phyloP scores from a whole-genome alignment of 2,888 invertebrate genomes.

The Drosophila rellima region DNA sequence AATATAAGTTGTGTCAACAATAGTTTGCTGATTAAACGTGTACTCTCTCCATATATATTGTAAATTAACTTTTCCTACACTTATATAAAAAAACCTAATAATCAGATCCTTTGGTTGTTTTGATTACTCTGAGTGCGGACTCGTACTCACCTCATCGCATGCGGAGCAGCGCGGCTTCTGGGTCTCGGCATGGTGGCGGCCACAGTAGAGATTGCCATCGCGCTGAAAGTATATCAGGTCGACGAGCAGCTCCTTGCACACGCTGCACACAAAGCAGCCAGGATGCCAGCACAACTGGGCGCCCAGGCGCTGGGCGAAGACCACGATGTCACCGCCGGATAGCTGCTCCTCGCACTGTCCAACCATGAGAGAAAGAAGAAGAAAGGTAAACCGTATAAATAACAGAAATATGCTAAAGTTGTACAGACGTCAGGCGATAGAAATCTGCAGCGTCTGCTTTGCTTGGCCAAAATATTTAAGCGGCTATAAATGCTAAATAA shows the following conservation, averaged over 20 bases:
- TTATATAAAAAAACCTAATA: no score
- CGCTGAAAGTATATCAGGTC: slow-evolving; percentile 99
- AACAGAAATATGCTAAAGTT: slow-evolving; percentile 73
- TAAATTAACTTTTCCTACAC: no score
- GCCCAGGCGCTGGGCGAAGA: slow-evolving; percentile 94
- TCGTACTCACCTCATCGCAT: slow-evolving; percentile 95
- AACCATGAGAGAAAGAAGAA: slow-evolving; percentile 2
- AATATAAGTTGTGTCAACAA: no score
- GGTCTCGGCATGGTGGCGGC: slow-evolving; percentile 98
- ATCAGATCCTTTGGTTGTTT: not conserved
- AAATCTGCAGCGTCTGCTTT: slow-evolving; percentile 78
- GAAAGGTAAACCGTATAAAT: slow-evolving; percentile 59
- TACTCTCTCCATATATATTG: no score
- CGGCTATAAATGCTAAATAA: slow-evolving; percentile 84
- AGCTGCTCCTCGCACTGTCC: slow-evolving; percentile 94
- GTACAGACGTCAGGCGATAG: slow-evolving; percentile 59
- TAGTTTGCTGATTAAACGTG: no score
- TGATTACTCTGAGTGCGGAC: not conserved
- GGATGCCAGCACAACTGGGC: slow-evolving; percentile 97
- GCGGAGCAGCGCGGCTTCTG: slow-evolving; percentile 98
- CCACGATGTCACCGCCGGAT: slow-evolving; percentile 95
- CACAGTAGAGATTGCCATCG: slow-evolving; percentile 96
- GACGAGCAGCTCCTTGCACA: slow-evolving; percentile 97
- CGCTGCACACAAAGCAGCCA: slow-evolving; percentile 96
- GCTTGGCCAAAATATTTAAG: slow-evolving; percentile 76